phyloP scores from a whole-genome alignment of 2,888 invertebrate genomes.

The Drosophila pseudotalamancana region DNA sequence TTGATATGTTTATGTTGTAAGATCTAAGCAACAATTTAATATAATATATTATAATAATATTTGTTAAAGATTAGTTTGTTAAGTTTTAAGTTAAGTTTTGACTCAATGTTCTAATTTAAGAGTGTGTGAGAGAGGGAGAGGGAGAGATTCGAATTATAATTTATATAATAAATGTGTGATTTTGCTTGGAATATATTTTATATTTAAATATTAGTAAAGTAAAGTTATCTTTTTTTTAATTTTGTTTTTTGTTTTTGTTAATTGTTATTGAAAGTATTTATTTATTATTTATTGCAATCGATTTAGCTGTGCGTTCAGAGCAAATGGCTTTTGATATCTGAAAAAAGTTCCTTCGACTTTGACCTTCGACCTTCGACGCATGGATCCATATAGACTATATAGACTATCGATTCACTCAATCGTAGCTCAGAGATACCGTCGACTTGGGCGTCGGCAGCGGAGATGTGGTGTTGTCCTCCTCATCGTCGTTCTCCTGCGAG shows the following conservation, averaged over 20 bases:
- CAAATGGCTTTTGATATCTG: conserved; percentile 24
- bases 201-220: conserved; percentile 41
- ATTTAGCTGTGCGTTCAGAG: conserved; percentile 55
- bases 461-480: conserved; percentile 86
- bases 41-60: conserved; percentile 10
- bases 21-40: conserved; percentile 17
- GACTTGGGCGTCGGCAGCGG: conserved; percentile 84
- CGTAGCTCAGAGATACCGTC: conserved; percentile 75
- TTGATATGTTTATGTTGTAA: conserved; percentile 53
- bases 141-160: background rate
- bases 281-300: conserved; percentile 22
- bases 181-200: conserved; percentile 13
- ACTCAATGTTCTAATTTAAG: conserved; percentile 10
- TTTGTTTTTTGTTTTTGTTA: conserved; percentile 18
- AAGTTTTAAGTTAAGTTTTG: background rate
- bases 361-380: background rate
- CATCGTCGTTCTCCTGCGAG: conserved; percentile 89
- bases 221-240: conserved; percentile 20
- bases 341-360: background rate
- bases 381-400: too few relatives aligned
- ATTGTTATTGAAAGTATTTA: conserved; percentile 29
- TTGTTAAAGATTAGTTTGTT: conserved; percentile 12
- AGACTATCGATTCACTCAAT: conserved; percentile 43
- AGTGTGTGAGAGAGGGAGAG: background rate
- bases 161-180: conserved; percentile 1